Evolutionary conservation across 1,140 invertebrate genomes (phyloP).

Genomic region (Asbolus verrucosus): DNA sequence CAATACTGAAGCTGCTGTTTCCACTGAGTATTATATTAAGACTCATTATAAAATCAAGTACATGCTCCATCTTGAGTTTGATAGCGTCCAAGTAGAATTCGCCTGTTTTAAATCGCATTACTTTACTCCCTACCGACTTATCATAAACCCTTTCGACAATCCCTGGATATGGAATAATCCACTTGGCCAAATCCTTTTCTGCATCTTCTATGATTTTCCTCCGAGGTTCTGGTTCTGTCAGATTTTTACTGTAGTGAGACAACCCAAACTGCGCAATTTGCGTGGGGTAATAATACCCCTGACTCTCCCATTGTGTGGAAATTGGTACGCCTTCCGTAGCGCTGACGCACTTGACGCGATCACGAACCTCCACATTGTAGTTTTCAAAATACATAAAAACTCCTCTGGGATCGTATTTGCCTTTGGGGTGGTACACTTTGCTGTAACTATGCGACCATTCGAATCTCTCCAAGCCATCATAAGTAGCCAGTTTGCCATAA

Average conservation of each 20-base stretch:
- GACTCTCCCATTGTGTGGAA: constrained; percentile 94
- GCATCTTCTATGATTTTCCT: constrained; percentile 81
- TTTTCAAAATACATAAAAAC: constrained; percentile 97
- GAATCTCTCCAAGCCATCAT: constrained; percentile 81
- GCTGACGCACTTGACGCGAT: constrained; percentile 95
- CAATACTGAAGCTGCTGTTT: constrained; percentile 85
- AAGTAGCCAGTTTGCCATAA: constrained; percentile 80
- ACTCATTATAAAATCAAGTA: constrained; percentile 81
- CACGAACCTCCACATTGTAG: constrained; percentile 96
- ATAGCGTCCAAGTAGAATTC: constrained; percentile 79
- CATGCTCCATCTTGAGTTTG: constrained; percentile 77
- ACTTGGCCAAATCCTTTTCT: constrained; percentile 73
- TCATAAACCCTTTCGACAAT: constrained; percentile 74
- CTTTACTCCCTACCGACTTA: constrained; percentile 66
- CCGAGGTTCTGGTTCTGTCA: constrained; percentile 82
- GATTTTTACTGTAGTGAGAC: constrained; percentile 96
- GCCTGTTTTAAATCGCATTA: constrained; percentile 79
- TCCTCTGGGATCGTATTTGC: constrained; percentile 87
- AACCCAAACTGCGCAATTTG: constrained; percentile 98
- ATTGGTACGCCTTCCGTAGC: constrained; percentile 92
- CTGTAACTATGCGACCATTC: constrained; percentile 96
- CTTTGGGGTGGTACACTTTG: constrained; percentile 89
- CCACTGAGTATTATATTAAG: constrained; percentile 78
- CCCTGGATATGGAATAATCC: constrained; percentile 76
- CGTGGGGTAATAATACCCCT: constrained; percentile 97